Percentiles rank a stretch among this genome's conserved stretches.
These are phyloP conservation scores for Apaloderma vittatum DNA, from an alignment of 2,113 vertebrate genomes.

Conservation along the genomic window DNA sequence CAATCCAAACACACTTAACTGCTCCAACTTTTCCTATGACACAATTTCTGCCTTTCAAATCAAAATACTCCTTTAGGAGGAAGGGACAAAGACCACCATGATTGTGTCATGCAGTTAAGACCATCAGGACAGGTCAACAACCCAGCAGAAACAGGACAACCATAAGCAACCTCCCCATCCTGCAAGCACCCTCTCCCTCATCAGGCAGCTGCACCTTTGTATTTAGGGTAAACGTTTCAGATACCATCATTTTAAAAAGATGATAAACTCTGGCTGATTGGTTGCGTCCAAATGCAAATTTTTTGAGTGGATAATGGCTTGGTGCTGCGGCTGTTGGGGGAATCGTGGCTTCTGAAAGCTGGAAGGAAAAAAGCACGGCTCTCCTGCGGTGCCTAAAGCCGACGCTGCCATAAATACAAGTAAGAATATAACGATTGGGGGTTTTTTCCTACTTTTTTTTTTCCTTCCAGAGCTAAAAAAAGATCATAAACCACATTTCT, in stretches of 20 bases:
- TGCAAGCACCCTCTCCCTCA: background rate
- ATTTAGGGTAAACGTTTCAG: background rate
- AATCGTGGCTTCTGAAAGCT: background rate
- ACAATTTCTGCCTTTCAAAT: background rate
- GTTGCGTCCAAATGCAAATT: background rate
- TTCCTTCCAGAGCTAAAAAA: constrained; percentile 34
- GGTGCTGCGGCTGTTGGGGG: fast-evolving
- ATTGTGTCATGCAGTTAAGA: background rate
- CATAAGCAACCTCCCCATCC: fast-evolving
- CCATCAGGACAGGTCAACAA: background rate
- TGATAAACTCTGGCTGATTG: background rate
- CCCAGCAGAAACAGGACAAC: background rate
- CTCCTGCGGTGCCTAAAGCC: background rate
- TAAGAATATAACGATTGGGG: background rate
- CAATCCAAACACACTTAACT: background rate
- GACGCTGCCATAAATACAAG: fast-evolving
- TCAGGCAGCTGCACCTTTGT: background rate
- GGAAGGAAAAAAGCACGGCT: background rate
- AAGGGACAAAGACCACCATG: background rate
- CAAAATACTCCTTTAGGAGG: background rate
- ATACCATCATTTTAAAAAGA: background rate
- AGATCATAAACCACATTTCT: constrained; percentile 15
- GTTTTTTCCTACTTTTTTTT: background rate
- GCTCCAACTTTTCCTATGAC: background rate
- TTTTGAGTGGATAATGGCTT: background rate